Base-by-base conservation (phyloP, 2,113 vertebrate genomes). In the Brienomyrus brachyistius region DNA sequence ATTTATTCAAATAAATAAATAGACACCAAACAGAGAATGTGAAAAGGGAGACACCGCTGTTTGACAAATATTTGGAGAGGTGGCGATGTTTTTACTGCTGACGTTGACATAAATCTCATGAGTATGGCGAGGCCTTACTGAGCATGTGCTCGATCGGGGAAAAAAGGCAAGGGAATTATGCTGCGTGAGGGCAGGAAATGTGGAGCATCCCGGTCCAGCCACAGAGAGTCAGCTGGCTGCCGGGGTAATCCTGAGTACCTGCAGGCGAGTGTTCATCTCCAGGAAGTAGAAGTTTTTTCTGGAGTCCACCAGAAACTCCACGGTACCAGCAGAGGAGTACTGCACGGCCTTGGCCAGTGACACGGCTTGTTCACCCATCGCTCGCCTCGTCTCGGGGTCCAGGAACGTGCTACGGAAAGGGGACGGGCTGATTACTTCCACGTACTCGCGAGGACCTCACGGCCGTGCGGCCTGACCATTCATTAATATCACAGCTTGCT, bases 331-430 rank as follows among this genome's bases (percentile, higher is more conserved):
- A 90, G 98, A 99, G 3, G 97, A 98, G 92, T 99, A 99, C 90
- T 96, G 94, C 1, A 99, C 98, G 0, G 98, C 98, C 95, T 95
- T 97, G 91, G 98, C 98, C 92, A 99, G 96, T 92, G 97, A 96
- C 47, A 99, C 98, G 0, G 98, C 98, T 95, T 99, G 98, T 90
- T 99, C 98, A 56, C 98, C 98, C 98, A 99, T 99, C 0, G 97
- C 96, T 92, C 92, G 95, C 87, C 98, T 95, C 1, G 98, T 99
- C 89, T 91, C 94, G 0, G 96, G 92, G 90, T 99, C 98, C 90
- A 99, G 94, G 93, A 99, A 99, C 45, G 96, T 97, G 92, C 98
- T 99, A 82, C 9, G 91, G 90, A 89, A 23, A 90, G 0, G 95
- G 19, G 93, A 91, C 87, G 91, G n/a, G 66, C 54, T 85, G 52